Evolutionary conservation across 53 echinoderm and acorn worm genomes (phyloP).

Genomic region (Crossaster papposus): DNA sequence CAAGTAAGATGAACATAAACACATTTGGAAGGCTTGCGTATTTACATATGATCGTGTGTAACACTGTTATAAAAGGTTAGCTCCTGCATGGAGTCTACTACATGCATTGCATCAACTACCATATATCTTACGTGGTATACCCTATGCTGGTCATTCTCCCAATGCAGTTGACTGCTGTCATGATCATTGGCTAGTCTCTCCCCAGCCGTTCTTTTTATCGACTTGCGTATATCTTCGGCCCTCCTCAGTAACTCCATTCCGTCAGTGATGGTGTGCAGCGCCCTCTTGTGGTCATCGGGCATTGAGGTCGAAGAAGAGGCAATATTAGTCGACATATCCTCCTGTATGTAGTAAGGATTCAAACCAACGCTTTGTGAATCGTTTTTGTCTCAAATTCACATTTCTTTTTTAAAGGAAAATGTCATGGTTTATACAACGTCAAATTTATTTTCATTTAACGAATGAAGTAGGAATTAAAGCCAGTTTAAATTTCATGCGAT

Average conservation of each 20-base stretch:
- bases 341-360: too few relatives aligned
- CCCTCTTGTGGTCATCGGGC: constrained; percentile 23
- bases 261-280: constrained; percentile 31
- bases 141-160: constrained; percentile 1
- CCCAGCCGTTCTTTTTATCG: constrained; percentile 15
- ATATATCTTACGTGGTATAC: constrained; percentile 14
- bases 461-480: too few relatives aligned
- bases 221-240: constrained; percentile 3
- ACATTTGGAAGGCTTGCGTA: too few relatives aligned
- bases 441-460: too few relatives aligned
- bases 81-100: not conserved
- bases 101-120: not conserved
- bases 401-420: not conserved
- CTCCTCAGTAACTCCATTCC: constrained; percentile 1
- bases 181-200: not conserved
- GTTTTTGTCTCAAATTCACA: not conserved
- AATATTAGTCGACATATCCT: too few relatives aligned
- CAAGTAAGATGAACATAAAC: too few relatives aligned
- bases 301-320: not conserved
- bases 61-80: too few relatives aligned
- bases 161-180: not conserved
- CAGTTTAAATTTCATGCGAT: too few relatives aligned
- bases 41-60: too few relatives aligned
- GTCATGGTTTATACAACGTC: too few relatives aligned
- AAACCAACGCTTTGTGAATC: not conserved